Evolutionary conservation across 2,797 vertebrate species (phyloP), one percentile per base, ranked within the genome.

Genomic region (Esox masquinongy): DNA sequence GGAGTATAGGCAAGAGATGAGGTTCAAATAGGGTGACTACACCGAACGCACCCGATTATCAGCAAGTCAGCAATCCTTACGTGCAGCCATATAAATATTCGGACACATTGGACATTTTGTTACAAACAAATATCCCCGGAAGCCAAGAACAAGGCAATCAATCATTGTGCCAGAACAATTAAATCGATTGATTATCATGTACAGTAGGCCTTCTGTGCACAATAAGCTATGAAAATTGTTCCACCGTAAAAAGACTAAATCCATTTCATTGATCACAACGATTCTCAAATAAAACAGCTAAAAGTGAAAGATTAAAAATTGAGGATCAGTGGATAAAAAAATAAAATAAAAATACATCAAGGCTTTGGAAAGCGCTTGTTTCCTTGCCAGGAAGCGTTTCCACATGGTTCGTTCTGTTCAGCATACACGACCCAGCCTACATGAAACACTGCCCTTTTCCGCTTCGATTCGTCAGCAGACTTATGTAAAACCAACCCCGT

Each of bases 11-110:
- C 77, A 73, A 26, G 71, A 47, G 74, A 1, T 34, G 24, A n/a
- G 70, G 74, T 79, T 77, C 79, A 56, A 86, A 84, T 87, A 82
- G 70, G 83, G 74, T 74, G 31, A 36, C 69, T 34, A n/a, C 0
- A 43, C 22, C 3, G 12, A 56, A 73, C 36, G 64, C 31, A n/a
- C 36, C 8, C 6, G 9, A 1, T 39, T 22, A 61, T 63, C 24
- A 68, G 9, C 31, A 68, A 39, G 34, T 36, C 34, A 68, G 67
- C 31, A n/a, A 16, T 16, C 68, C 5, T 70, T 15, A 24, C 24
- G 50, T 1, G 29, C 15, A 11, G 26, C 14, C 68, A 49, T 26
- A 17, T 2, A 51, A 70, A 51, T 70, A 70, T 14, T 49, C 15
- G 12, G 39, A 69, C 43, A 39, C n/a, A 39, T 12, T 69, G 36